Base-by-base conservation (phyloP, 2,888 invertebrate genomes). In the Linyphia triangularis region DNA sequence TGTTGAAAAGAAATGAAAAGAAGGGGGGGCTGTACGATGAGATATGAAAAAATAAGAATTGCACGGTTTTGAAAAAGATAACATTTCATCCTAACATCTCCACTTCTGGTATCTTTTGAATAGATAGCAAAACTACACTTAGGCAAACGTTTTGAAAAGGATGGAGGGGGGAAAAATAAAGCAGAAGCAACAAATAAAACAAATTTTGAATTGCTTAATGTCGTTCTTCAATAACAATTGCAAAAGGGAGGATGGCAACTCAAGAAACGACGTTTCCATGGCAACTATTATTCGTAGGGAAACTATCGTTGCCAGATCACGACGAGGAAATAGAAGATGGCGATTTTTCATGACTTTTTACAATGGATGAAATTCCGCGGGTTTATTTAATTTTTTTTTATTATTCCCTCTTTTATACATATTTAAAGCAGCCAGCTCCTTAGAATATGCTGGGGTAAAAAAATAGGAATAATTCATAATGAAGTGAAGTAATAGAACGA, bases 171-270 rank as follows among this genome's bases (percentile, higher is more conserved):
- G 26, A 28, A n/a, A 79, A 26, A 69, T 67, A 67, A 67, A 75
- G 57, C n/a, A 83, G 22, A 83, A 26, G 22, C 22, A 73, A 30
- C 61, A 84, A 57, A 67, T 67, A 75, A 69, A 84, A 75, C 77
- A 84, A 84, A 84, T 84, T 84, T 59, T 84, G 67, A 84, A 84
- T 84, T 84, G 77, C 78, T 85, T 85, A 85, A 85, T 77, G 85
- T 70, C 85, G 78, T 85, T 85, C 69, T 85, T 85, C 78, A 78
- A 85, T 85, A 85, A 85, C 85, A 85, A 85, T 85, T 85, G 85
- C 78, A 61, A 78, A 78, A 43, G 85, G 78, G 78, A 78, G 43
- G 78, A 85, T 78, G 85, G 85, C 85, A 78, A 85, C 85, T 85
- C 70, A 61, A 77, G 78, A 78, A 78, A 70, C 59, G 77, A 28